Percentiles rank a stretch among this genome's conserved stretches.
Evolutionary conservation across 2,797 vertebrate genomes (phyloP).

Genomic region (Poeciliopsis presidionis): DNA sequence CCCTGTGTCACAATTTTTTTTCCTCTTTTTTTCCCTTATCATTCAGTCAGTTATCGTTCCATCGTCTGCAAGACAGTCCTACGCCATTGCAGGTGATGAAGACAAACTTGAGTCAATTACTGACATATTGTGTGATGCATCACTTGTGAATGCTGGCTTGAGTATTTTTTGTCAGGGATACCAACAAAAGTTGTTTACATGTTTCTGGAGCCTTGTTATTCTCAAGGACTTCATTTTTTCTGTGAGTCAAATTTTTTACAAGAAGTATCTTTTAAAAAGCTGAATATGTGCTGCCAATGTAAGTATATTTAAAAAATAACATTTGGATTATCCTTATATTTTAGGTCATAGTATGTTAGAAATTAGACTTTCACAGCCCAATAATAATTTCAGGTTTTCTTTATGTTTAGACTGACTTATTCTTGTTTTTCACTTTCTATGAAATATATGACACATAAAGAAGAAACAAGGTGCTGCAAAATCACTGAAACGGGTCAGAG

Average conservation of each 20-base stretch:
- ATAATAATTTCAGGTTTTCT: not conserved
- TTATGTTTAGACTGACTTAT: not conserved
- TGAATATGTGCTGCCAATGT: conserved; percentile 3
- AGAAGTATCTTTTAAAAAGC: not conserved
- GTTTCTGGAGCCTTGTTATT: conserved; percentile 62
- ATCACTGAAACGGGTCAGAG: not conserved
- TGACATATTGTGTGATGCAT: conserved; percentile 65
- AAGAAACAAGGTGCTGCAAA: not conserved
- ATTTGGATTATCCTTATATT: not conserved
- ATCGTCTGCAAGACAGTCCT: conserved; percentile 39
- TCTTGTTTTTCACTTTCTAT: not conserved
- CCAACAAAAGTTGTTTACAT: conserved; percentile 76
- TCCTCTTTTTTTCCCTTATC: conserved; percentile 44
- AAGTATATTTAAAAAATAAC: not conserved
- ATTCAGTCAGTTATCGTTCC: conserved; percentile 49
- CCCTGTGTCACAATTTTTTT: conserved; percentile 55
- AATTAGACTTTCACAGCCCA: not conserved
- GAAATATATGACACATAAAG: not conserved
- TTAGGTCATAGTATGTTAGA: not conserved
- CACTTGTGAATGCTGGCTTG: conserved; percentile 55
- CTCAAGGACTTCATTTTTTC: conserved; percentile 40
- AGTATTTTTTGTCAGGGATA: conserved; percentile 48
- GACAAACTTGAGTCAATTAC: conserved; percentile 66
- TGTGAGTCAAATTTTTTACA: not conserved
- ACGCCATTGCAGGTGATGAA: conserved; percentile 67